phyloP scores from a whole-genome alignment of 2,797 vertebrate species.

The Pipistrellus pipistrellus region DNA sequence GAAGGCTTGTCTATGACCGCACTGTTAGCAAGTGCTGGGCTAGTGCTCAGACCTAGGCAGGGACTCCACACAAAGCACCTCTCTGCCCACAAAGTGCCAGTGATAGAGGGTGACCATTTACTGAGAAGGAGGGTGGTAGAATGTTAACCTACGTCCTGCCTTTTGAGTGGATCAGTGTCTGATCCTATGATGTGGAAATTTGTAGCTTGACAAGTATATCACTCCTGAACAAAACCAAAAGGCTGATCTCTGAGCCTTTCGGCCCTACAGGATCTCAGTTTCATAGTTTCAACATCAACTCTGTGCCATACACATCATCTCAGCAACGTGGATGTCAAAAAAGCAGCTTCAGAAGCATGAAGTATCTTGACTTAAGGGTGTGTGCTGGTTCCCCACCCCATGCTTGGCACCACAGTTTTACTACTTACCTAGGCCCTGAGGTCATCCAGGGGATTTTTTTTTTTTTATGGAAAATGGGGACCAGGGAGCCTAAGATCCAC shows the following conservation, averaged over 20 bases:
- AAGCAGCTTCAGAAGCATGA: neutral
- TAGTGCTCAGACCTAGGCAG: neutral
- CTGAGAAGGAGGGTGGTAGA: neutral
- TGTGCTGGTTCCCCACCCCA: neutral
- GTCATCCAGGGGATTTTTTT: neutral
- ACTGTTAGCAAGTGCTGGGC: neutral
- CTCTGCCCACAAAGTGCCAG: neutral
- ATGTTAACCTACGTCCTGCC: neutral
- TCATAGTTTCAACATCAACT: neutral
- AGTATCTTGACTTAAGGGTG: neutral
- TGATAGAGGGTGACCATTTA: neutral
- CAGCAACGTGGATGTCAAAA: neutral
- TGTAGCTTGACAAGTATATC: neutral
- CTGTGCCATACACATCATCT: neutral
- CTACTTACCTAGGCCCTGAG: neutral
- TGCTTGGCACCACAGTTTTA: neutral
- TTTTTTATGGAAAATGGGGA: conserved; percentile 40
- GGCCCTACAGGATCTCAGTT: neutral
- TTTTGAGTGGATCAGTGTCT: neutral
- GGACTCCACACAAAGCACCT: neutral
- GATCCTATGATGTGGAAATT: neutral
- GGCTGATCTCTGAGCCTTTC: neutral
- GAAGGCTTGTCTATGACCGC: neutral
- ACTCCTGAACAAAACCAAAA: neutral
- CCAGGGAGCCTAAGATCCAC: neutral